Evolutionary conservation across 2,888 invertebrate genomes (phyloP).

Genomic region (Aphidius colemani): DNA sequence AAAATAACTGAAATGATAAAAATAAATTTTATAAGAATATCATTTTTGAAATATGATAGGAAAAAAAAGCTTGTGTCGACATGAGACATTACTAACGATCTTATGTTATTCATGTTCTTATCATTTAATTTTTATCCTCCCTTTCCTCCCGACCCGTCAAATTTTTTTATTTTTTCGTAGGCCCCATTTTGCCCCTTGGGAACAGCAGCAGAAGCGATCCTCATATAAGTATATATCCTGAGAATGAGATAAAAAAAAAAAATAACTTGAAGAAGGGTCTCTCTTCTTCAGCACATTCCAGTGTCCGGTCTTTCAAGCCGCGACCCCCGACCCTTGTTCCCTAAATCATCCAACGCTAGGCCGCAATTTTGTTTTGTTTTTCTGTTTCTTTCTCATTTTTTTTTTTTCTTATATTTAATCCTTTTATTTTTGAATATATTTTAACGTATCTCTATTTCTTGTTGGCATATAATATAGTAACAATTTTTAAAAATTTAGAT

Average conservation of each 20-base stretch:
- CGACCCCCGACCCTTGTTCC: conserved; percentile 59
- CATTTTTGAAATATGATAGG: no score
- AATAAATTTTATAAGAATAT: neutral
- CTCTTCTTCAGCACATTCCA: conserved; percentile 47
- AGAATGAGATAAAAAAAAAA: conserved; percentile 26
- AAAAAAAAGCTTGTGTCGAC: conserved; percentile 16
- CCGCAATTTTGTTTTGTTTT: conserved; percentile 57
- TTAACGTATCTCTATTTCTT: neutral
- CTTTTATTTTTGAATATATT: conserved; percentile 9
- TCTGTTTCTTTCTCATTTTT: conserved; percentile 32
- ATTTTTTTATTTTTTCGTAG: conserved; percentile 35
- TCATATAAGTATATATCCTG: neutral
- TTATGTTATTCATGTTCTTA: conserved; percentile 52
- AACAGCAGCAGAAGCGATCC: conserved; percentile 26
- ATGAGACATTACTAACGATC: conserved; percentile 48
- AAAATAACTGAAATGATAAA: neutral
- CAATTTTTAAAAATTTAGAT: neutral
- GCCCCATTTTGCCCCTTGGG: conserved; percentile 27
- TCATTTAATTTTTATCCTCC: conserved; percentile 45
- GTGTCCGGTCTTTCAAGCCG: conserved; percentile 57
- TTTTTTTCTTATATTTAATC: neutral
- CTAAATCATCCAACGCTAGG: conserved; percentile 60
- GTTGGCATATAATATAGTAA: neutral
- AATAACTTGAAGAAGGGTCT: conserved; percentile 35
- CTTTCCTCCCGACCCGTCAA: conserved; percentile 13